These are phyloP conservation scores for Amblyopsis rosae DNA, from an alignment of 2,113 vertebrate genomes.

Conservation along the genomic window DNA sequence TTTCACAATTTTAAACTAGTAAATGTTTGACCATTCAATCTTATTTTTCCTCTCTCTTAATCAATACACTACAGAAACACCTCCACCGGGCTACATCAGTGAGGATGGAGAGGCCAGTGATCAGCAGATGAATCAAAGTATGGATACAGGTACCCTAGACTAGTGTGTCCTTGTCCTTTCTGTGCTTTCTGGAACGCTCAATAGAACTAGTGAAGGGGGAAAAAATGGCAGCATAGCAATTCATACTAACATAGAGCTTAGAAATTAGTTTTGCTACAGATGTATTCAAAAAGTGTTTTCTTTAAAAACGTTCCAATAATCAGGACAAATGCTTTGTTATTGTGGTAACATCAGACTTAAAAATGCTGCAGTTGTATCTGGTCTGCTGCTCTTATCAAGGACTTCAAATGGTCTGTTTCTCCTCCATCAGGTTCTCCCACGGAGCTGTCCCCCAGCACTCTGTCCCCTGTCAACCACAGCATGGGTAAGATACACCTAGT, in stretches of 20 bases:
- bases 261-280: no score
- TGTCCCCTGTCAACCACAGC: constrained; percentile 96
- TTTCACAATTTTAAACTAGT: background rate
- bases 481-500: constrained; percentile 80
- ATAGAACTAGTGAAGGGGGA: no score
- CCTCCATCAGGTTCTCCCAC: constrained; percentile 88
- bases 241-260: no score
- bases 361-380: no score
- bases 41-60: background rate
- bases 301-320: background rate
- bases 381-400: background rate
- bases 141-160: constrained; percentile 91
- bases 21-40: background rate
- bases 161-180: constrained; percentile 6
- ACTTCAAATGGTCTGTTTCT: constrained; percentile 2
- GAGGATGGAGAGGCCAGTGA: constrained; percentile 98
- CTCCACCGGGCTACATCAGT: constrained; percentile 97
- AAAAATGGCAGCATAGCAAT: no score
- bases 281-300: background rate
- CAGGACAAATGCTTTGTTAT: background rate
- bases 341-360: background rate
- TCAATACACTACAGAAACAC: constrained; percentile 83
- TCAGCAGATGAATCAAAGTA: constrained; percentile 98
- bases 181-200: no score
- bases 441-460: constrained; percentile 92